phyloP scores from a whole-genome alignment of 2,888 invertebrate genomes.

The Drosophila rellima region DNA sequence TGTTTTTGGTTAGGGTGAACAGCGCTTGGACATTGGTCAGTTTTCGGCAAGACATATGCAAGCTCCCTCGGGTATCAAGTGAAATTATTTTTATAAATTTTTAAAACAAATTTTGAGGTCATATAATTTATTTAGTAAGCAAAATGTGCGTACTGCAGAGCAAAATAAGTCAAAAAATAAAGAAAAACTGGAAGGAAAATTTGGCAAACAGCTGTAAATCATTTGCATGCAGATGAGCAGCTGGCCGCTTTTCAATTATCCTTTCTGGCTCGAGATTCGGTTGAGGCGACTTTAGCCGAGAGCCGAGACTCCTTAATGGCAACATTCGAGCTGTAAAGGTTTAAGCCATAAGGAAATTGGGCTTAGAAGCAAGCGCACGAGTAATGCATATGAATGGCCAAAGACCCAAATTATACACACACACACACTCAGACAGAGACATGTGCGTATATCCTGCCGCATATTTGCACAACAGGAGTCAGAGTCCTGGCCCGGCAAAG shows the following conservation, averaged over 20 bases:
- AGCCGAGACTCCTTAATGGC: slow-evolving; percentile 26
- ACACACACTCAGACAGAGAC: slow-evolving; percentile 27
- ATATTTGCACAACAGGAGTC: slow-evolving; percentile 60
- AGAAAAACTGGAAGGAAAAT: slow-evolving; percentile 11
- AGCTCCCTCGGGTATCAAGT: slow-evolving; percentile 44
- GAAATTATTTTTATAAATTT: slow-evolving; percentile 66
- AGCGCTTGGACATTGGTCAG: slow-evolving; percentile 23
- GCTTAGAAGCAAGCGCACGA: slow-evolving; percentile 50
- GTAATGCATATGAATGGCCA: slow-evolving; percentile 59
- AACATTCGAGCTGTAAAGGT: slow-evolving; percentile 57
- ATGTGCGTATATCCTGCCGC: slow-evolving; percentile 38
- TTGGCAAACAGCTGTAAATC: slow-evolving; percentile 62
- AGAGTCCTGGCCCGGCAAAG: slow-evolving; percentile 53
- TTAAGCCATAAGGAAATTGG: slow-evolving; percentile 63
- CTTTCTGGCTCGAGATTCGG: slow-evolving; percentile 48
- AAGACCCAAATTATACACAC: slow-evolving; percentile 17
- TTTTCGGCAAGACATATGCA: slow-evolving; percentile 53
- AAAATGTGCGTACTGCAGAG: background rate
- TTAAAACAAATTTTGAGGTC: slow-evolving; percentile 63
- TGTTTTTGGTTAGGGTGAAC: slow-evolving; percentile 36
- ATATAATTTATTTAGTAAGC: slow-evolving; percentile 53
- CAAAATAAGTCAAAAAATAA: background rate
- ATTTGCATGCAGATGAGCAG: slow-evolving; percentile 69
- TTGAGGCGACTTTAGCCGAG: slow-evolving; percentile 5
- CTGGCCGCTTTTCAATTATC: slow-evolving; percentile 72